A percentile compares a stretch with the other conserved stretches of the same genome.
Conservation (phyloP, 2,797 vertebrate species). For the Poeciliopsis turneri region DNA sequence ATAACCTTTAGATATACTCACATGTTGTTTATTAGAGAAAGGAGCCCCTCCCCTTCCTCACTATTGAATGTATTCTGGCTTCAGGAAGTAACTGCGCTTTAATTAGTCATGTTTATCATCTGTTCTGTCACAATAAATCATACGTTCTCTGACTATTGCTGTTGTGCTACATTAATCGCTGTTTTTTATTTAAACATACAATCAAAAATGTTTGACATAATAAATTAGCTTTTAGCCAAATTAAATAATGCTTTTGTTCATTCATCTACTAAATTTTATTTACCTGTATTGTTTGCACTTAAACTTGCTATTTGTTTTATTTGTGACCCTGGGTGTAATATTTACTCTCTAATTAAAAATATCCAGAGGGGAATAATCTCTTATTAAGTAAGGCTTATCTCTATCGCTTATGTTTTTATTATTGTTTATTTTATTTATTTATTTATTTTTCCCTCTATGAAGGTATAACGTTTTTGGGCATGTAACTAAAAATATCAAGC, state of each 20-base stretch:
- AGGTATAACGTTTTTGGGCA: neutral
- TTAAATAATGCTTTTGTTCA: neutral
- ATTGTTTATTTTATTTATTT: no score
- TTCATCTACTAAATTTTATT: neutral
- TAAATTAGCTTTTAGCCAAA: neutral
- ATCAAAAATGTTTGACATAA: no score
- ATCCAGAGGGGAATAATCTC: no score
- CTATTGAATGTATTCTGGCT: constrained; percentile 84
- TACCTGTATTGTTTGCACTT: neutral
- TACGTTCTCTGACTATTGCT: constrained; percentile 7
- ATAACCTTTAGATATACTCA: constrained; percentile 87
- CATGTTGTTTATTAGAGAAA: constrained; percentile 87
- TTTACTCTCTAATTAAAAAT: neutral
- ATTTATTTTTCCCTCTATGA: neutral
- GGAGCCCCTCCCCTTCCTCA: constrained; percentile 28
- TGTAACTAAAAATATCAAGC: neutral
- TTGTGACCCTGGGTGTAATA: neutral
- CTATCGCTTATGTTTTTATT: no score
- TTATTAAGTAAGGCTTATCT: no score
- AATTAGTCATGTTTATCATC: constrained; percentile 56
- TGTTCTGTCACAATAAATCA: constrained; percentile 45
- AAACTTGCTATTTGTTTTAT: neutral
- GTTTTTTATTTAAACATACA: neutral
- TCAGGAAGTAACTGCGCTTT: constrained; percentile 82
- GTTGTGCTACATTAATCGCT: constrained; percentile 39